Evolutionary conservation across 2,888 invertebrate genomes (phyloP), one percentile per base, ranked within the genome.

Genomic region (Clunio marinus): DNA sequence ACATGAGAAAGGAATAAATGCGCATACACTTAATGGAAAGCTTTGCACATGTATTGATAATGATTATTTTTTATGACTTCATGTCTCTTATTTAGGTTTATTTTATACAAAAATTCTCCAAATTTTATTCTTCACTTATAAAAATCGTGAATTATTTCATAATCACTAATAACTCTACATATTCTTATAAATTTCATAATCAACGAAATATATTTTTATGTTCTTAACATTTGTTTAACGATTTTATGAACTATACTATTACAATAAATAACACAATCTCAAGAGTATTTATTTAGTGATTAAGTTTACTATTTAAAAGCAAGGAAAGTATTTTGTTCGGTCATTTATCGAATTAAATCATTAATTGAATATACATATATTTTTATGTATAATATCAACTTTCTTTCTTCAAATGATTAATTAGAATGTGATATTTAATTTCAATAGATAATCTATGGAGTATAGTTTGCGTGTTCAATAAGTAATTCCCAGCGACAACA

Each of bases 341-440:
- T 51, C 51, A 51, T 51, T 51, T 51, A 51, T 51, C 22, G n/a
- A 22, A 51, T 51, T n/a, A 51, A 51, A 51, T 13, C 51, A 22
- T 22, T 51, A 51, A 51, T 51, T 51, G 51, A 51, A 51, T 51
- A n/a, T n/a, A n/a, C n/a, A n/a, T n/a, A n/a, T n/a, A 51, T 51
- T 51, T 51, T 51, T 51, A 51, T 51, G 51, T 17, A 22, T 17
- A 51, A 51, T 22, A 51, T 51, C 51, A 51, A 51, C 51, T 51
- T 51, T 51, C 51, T 51, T 51, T 51, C 51, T 51, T 20, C 51
- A 51, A 22, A 51, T 51, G 51, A 51, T 51, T 51, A 51, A 22
- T 51, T n/a, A 22, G 20, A 51, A 2, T 22, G 20, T n/a, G 51
- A 51, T 51, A 51, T 17, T 8, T 51, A 17, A 22, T 51, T 32